Percentiles rank a stretch among this genome's conserved stretches.
These are phyloP conservation scores for Albula glossodonta DNA, from an alignment of 2,113 vertebrate species.

Conservation along the genomic window DNA sequence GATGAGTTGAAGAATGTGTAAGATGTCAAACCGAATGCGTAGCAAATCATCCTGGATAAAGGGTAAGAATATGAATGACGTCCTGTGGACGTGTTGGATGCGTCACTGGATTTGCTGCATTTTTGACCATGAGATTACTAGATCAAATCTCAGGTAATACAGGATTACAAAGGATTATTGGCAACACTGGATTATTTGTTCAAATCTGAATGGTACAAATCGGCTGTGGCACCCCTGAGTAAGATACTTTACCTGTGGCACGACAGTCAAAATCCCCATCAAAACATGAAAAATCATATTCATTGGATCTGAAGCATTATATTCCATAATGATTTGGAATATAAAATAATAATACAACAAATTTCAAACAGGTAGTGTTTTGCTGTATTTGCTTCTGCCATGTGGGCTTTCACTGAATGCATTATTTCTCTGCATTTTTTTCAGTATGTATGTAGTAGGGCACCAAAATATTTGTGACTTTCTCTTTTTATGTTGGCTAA, in stretches of 20 bases:
- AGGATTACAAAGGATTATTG: conserved; percentile 61
- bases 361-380: neutral
- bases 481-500: no score
- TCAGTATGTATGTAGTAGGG: no score
- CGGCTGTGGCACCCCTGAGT: neutral
- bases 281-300: neutral
- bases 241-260: neutral
- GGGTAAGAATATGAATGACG: neutral
- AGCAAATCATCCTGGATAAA: neutral
- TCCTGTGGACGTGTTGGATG: neutral
- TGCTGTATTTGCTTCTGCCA: neutral
- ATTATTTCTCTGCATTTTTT: no score
- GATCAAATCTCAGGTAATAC: conserved; percentile 63
- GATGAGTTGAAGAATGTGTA: neutral
- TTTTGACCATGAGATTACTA: conserved; percentile 59
- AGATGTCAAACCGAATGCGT: neutral
- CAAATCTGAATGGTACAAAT: neutral
- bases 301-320: neutral
- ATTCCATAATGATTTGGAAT: neutral
- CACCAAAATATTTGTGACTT: no score
- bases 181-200: conserved; percentile 28
- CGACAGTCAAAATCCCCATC: neutral
- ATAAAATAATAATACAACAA: neutral
- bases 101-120: conserved; percentile 52
- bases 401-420: no score